A percentile compares a stretch with the other conserved stretches of the same genome.
Conservation (phyloP, 2,113 vertebrate genomes). For the Rhizomys pruinosus region DNA sequence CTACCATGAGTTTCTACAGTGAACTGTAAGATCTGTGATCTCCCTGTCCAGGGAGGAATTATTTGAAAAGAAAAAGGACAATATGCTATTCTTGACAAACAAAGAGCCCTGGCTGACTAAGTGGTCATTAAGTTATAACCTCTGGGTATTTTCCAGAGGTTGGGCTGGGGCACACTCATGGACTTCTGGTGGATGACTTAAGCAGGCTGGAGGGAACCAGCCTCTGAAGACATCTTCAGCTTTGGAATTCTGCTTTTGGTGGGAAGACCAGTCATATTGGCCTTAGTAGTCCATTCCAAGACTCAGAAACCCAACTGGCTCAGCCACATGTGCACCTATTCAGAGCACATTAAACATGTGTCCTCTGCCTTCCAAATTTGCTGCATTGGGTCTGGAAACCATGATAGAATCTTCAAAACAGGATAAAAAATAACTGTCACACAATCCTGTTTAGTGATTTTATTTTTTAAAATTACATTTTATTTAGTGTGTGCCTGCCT, state of each 20-base stretch:
- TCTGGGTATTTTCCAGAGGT: slow-evolving; percentile 51
- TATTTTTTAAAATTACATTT: not conserved
- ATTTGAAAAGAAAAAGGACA: slow-evolving; percentile 50
- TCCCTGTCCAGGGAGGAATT: not conserved
- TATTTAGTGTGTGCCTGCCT: not conserved
- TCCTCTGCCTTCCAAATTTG: not conserved
- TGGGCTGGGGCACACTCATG: not conserved
- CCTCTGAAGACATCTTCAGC: not conserved
- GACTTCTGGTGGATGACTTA: not conserved
- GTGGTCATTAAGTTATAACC: not conserved
- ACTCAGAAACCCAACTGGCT: not conserved
- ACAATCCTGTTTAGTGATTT: not conserved
- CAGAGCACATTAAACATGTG: not conserved
- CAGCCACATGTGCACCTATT: not conserved
- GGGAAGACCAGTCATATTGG: not conserved
- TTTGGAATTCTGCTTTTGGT: slow-evolving; percentile 7
- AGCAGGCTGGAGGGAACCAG: not conserved
- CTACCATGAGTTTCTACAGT: not conserved
- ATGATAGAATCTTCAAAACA: slow-evolving; percentile 18
- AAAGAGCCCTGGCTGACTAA: slow-evolving; percentile 21
- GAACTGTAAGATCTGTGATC: slow-evolving; percentile 42
- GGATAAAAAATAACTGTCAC: slow-evolving; percentile 31
- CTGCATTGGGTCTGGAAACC: not conserved
- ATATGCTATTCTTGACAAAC: slow-evolving; percentile 35
- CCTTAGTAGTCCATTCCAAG: not conserved